Conservation (phyloP, 2,113 vertebrate genomes). For the Alethe castanea region DNA sequence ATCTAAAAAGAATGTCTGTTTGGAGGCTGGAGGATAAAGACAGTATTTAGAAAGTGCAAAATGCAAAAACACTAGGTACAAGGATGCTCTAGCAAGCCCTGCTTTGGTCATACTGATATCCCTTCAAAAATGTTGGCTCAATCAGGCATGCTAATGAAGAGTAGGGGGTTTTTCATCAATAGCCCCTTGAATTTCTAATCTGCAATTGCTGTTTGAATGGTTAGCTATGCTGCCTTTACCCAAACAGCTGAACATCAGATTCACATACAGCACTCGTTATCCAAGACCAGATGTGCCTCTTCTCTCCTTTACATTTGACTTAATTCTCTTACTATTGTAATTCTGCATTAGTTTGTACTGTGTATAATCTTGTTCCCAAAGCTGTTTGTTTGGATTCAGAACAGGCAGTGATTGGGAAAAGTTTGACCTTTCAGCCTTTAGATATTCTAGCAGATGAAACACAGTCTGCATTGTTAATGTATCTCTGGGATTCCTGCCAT, state of each 20-base stretch:
- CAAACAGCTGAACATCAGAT: not conserved
- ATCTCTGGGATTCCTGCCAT: not conserved
- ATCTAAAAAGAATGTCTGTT: constrained; percentile 50
- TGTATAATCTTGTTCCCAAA: not conserved
- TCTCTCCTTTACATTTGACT: not conserved
- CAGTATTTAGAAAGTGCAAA: not conserved
- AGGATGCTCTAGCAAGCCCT: not conserved
- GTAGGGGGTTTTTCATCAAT: not conserved
- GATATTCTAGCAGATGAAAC: not conserved
- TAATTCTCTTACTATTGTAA: not conserved
- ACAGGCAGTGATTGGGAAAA: not conserved
- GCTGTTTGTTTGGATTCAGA: not conserved
- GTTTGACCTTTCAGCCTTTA: not conserved
- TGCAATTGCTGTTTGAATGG: not conserved
- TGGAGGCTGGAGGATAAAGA: not conserved
- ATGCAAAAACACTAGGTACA: not conserved
- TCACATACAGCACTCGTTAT: not conserved
- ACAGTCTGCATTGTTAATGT: not conserved
- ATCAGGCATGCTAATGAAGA: not conserved
- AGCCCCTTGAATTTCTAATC: not conserved
- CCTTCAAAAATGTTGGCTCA: not conserved
- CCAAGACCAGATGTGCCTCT: not conserved
- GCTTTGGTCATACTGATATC: not conserved
- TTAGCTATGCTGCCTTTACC: not conserved
- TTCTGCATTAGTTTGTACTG: not conserved